phyloP scores from a whole-genome alignment of 2,888 invertebrate genomes.

The Mongoloraphidia duomilia region DNA sequence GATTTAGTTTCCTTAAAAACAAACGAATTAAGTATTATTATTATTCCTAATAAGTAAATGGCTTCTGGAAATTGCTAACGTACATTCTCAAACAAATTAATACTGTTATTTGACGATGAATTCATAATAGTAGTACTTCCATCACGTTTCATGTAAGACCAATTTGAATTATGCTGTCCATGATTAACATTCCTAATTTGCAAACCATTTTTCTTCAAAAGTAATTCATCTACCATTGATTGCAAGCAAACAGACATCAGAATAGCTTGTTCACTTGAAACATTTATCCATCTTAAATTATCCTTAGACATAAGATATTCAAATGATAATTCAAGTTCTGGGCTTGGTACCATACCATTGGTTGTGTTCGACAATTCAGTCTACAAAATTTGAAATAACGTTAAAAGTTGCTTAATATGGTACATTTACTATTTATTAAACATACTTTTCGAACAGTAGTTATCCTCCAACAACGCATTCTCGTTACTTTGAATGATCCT shows the following conservation, averaged over 20 bases:
- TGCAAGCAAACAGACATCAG: conserved; percentile 91
- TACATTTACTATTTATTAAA: conserved; percentile 11
- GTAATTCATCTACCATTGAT: conserved; percentile 88
- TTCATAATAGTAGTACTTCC: conserved; percentile 53
- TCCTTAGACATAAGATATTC: conserved; percentile 89
- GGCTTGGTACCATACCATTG: conserved; percentile 12
- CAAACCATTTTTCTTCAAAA: conserved; percentile 53
- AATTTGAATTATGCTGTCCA: conserved; percentile 33
- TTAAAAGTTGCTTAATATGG: neutral
- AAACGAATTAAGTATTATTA: no score
- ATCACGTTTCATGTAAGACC: conserved; percentile 59
- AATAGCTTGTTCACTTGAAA: conserved; percentile 83
- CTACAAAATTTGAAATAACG: conserved; percentile 11
- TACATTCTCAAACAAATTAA: no score
- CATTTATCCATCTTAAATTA: conserved; percentile 84
- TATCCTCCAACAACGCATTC: conserved; percentile 96
- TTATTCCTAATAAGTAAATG: conserved; percentile 2
- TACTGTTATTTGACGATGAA: conserved; percentile 38
- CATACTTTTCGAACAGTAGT: conserved; percentile 66
- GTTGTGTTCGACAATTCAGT: conserved; percentile 11
- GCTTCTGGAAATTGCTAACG: neutral
- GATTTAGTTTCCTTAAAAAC: conserved; percentile 41
- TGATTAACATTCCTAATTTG: conserved; percentile 30
- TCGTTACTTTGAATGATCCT: conserved; percentile 80
- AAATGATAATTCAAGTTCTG: conserved; percentile 73